Evolutionary conservation across 2,888 invertebrate species (phyloP), one percentile per base, ranked within the genome.

Genomic region (Merodon equestris): DNA sequence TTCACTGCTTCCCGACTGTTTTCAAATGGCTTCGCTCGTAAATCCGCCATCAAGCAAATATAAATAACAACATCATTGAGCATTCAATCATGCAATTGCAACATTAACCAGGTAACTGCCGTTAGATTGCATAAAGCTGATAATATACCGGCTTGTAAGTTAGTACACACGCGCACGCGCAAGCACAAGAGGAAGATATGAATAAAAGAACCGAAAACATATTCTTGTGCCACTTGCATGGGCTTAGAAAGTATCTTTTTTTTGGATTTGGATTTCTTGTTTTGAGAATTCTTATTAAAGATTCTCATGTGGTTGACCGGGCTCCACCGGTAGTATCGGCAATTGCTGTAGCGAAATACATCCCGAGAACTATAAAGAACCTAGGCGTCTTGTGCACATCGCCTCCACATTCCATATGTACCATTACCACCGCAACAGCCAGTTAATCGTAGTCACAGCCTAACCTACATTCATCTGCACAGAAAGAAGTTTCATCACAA

Each of bases 81-180:
- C 79, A 79, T 79, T 79, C 74, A 74, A 79, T 79, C 79, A 79
- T 79, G 79, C 79, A 79, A 79, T 79, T 79, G 73, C 79, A 79
- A 74, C 79, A 79, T 79, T 79, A 79, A 64, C 74, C 63, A 63
- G 56, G 54, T 50, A 79, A 74, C 58, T 58, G 74, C 79, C 79
- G 79, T 79, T 79, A 79, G 74, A 79, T 79, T 79, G 74, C 74
- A 74, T 79, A 74, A 74, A 74, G 5, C 56, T 70, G 79, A 79
- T 79, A 74, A 68, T 56, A 60, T 48, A 34, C 56, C 56, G 48
- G 18, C 27, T 27, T 7, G 27, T 27, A 27, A 27, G 27, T 27
- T 51, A 60, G 57, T 7, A 70, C 54, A 51, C 17, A 40, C 57
- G 48, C 50, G 47, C 57, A 63, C 40, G 64, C 64, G 51, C 66